Evolutionary conservation across 2,888 invertebrate species (phyloP).

Genomic region (Eupithecia tripunctaria): DNA sequence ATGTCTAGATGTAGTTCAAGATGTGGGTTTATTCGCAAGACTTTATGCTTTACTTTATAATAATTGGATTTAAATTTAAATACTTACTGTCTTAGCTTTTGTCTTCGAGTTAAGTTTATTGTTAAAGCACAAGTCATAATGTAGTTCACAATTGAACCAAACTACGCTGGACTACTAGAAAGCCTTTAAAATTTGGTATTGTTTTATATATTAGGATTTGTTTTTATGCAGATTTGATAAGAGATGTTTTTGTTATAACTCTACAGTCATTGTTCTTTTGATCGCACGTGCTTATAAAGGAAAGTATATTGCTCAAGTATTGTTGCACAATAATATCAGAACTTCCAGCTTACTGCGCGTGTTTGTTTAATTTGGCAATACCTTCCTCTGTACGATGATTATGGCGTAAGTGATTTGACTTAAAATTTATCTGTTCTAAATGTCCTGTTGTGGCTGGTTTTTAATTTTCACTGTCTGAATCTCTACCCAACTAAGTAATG

Average conservation of each 20-base stretch:
- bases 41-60: neutral
- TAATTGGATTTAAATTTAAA: neutral
- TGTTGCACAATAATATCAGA: neutral
- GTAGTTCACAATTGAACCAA: neutral
- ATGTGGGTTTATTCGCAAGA: constrained; percentile 3
- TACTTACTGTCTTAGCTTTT: neutral
- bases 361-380: neutral
- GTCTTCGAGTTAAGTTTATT: neutral
- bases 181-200: neutral
- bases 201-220: neutral
- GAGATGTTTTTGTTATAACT: neutral
- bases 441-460: neutral
- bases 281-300: neutral
- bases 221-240: neutral
- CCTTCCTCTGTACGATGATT: neutral
- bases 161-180: neutral
- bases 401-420: neutral
- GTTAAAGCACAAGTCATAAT: neutral
- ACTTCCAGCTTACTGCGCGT: neutral
- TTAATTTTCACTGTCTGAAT: neutral
- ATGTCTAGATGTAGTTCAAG: constrained; percentile 4
- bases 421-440: neutral
- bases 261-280: constrained; percentile 1
- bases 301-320: neutral
- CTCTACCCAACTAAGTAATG: neutral